A percentile compares a stretch with the other conserved stretches of the same genome.
phyloP scores from a whole-genome alignment of 2,113 vertebrate species.

The Hymenochirus boettgeri region DNA sequence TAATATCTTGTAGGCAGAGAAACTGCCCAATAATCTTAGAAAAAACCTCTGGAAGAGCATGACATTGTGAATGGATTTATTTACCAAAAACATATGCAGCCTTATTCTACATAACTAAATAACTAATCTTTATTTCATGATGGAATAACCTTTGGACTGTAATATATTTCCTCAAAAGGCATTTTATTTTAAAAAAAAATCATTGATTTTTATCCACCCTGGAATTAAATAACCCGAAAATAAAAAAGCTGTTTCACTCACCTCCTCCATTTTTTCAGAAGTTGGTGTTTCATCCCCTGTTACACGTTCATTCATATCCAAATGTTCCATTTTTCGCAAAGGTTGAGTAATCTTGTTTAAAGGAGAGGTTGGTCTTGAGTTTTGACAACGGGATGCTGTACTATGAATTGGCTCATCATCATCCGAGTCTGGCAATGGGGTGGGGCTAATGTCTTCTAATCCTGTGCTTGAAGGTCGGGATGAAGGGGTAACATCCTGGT shows the following conservation, averaged over 20 bases:
- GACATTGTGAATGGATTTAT: no score
- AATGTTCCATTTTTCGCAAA: slow-evolving; percentile 61
- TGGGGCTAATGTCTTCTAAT: slow-evolving; percentile 94
- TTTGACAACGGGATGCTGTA: slow-evolving; percentile 63
- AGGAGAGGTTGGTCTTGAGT: slow-evolving; percentile 50
- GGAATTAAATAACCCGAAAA: no score
- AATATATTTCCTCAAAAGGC: no score
- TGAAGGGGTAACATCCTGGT: slow-evolving; percentile 62
- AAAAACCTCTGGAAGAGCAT: no score
- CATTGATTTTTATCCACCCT: no score
- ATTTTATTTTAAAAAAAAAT: no score
- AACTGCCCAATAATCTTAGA: no score
- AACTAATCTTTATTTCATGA: no score
- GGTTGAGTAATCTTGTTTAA: slow-evolving; percentile 50
- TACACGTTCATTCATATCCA: slow-evolving; percentile 68
- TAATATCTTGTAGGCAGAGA: no score
- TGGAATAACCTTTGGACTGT: no score
- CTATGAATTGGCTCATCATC: slow-evolving; percentile 73
- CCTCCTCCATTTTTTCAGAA: slow-evolving; percentile 84
- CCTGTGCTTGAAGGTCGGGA: slow-evolving; percentile 85
- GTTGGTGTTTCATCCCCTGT: slow-evolving; percentile 70
- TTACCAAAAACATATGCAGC: no score
- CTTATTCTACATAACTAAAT: no score
- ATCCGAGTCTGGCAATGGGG: slow-evolving; percentile 89
- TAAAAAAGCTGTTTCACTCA: slow-evolving; percentile 52